Percentiles rank a stretch among this genome's conserved stretches.
These are phyloP conservation scores for Hermatobates lingyangjiaoensis DNA, from an alignment of 1,140 invertebrate species.

Conservation along the genomic window DNA sequence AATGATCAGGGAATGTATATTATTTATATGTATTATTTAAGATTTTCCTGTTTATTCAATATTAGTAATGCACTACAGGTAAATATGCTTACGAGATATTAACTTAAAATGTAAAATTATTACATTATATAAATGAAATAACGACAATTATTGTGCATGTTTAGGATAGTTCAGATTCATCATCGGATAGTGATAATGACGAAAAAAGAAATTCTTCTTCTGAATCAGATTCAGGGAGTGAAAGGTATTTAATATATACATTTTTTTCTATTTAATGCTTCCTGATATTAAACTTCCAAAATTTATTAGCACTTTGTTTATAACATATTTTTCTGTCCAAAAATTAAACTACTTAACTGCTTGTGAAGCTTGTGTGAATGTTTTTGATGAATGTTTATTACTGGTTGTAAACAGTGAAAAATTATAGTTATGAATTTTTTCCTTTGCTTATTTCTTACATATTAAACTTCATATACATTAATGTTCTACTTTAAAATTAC, in stretches of 20 bases:
- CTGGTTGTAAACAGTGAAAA: not conserved
- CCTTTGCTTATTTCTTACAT: too few relatives aligned
- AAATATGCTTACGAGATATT: too few relatives aligned
- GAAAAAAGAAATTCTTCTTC: conserved; percentile 11
- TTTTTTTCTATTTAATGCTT: not conserved
- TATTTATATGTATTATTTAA: too few relatives aligned
- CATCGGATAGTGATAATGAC: conserved; percentile 16
- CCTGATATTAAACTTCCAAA: not conserved
- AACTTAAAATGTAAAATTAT: too few relatives aligned
- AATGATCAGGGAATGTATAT: too few relatives aligned
- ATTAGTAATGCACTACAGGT: too few relatives aligned
- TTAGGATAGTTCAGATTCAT: conserved; percentile 18
- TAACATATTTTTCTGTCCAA: not conserved
- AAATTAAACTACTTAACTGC: not conserved
- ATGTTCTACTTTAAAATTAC: too few relatives aligned
- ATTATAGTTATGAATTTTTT: too few relatives aligned
- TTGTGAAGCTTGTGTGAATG: not conserved
- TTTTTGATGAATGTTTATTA: not conserved
- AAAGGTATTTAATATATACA: conserved; percentile 8
- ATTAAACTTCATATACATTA: too few relatives aligned
- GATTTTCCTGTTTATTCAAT: too few relatives aligned
- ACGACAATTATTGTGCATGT: not conserved
- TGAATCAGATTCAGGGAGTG: conserved; percentile 15
- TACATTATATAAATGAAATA: not conserved
- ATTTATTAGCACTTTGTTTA: not conserved